phyloP scores from a whole-genome alignment of 1,140 invertebrate species.

The Hypsibius dujardini region DNA sequence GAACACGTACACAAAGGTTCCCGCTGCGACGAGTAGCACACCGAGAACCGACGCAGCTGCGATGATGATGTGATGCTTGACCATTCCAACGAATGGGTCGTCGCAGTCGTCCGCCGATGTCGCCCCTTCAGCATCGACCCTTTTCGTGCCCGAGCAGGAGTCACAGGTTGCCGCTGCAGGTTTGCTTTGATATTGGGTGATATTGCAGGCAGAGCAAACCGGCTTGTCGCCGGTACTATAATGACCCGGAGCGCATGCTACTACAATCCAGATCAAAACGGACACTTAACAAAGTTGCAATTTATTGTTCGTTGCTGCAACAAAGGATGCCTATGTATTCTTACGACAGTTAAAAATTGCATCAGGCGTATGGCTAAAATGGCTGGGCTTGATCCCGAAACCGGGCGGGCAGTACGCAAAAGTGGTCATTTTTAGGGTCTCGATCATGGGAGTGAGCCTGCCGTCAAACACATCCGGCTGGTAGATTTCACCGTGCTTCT shows the following conservation, averaged over 20 bases:
- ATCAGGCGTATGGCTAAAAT: too few relatives aligned
- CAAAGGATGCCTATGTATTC: too few relatives aligned
- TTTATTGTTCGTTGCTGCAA: too few relatives aligned
- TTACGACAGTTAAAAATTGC: too few relatives aligned
- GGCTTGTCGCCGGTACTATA: neutral
- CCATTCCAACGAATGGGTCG: neutral
- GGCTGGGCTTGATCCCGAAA: neutral
- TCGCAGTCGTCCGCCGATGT: neutral
- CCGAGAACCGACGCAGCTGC: neutral
- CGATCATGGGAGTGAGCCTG: neutral
- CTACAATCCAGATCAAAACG: neutral
- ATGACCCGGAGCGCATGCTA: neutral
- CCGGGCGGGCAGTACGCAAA: neutral
- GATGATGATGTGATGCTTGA: neutral
- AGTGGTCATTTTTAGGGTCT: neutral
- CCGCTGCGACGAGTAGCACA: neutral
- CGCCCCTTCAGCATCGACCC: neutral
- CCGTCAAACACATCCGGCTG: neutral
- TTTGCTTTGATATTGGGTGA: conserved; percentile 1
- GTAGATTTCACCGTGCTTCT: too few relatives aligned
- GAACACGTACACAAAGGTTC: neutral
- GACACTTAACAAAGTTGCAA: neutral
- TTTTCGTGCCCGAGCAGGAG: neutral
- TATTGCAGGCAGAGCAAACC: neutral
- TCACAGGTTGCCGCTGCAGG: neutral